A percentile compares a stretch with the other conserved stretches of the same genome.
Evolutionary conservation across 1,140 invertebrate species (phyloP).

Genomic region (Drosophila nasuta): DNA sequence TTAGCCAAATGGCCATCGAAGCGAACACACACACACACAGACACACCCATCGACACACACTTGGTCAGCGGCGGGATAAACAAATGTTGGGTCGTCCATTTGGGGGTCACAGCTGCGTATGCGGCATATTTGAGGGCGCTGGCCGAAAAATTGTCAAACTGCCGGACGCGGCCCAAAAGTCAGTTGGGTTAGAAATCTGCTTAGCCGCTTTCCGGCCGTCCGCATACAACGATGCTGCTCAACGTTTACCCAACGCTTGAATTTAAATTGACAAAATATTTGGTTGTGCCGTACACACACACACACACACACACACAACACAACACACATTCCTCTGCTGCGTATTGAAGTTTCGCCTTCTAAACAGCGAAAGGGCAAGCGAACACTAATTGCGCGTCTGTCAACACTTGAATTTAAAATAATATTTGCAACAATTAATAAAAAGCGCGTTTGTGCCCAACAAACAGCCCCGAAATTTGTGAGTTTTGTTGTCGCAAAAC

Average conservation of each 20-base stretch:
- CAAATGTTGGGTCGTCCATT: constrained; percentile 67
- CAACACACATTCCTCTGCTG: background rate
- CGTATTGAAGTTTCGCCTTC: constrained; percentile 56
- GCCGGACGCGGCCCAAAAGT: constrained; percentile 70
- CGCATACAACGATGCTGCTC: background rate
- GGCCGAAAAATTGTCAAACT: constrained; percentile 77
- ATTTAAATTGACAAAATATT: constrained; percentile 82
- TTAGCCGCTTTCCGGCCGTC: constrained; percentile 49
- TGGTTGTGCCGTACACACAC: constrained; percentile 41
- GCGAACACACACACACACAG: constrained; percentile 29
- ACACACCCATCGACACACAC: background rate
- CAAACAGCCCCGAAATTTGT: constrained; percentile 16
- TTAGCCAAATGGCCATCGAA: constrained; percentile 74
- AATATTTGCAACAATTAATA: constrained; percentile 79
- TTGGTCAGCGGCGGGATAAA: constrained; percentile 50
- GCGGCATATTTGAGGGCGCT: constrained; percentile 71
- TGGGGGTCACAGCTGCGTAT: constrained; percentile 69
- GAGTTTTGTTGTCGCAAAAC: constrained; percentile 6
- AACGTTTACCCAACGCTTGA: constrained; percentile 51
- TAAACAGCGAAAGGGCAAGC: constrained; percentile 8
- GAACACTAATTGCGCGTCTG: constrained; percentile 68
- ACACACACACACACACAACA: no score
- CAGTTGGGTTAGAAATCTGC: constrained; percentile 73
- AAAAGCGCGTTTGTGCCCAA: constrained; percentile 32
- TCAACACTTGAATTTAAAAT: constrained; percentile 71